Conservation (phyloP, 1,140 invertebrate species). For the Meloidogyne floridensis region DNA sequence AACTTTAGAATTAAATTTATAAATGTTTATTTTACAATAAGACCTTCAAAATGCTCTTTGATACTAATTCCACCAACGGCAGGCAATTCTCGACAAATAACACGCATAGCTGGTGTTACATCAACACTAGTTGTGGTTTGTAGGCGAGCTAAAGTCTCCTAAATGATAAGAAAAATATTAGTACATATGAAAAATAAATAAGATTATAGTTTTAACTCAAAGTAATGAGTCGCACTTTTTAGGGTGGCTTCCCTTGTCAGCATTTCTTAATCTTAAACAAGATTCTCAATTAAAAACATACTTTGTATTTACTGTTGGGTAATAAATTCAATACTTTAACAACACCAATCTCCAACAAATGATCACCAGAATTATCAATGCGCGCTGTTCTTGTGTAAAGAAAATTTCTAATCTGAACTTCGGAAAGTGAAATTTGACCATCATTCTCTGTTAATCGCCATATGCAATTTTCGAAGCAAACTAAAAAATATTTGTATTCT, state of each 20-base stretch:
- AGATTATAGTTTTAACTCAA: too few relatives aligned
- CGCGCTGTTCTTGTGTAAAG: constrained; percentile 94
- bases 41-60: constrained; percentile 92
- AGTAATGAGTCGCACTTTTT: too few relatives aligned
- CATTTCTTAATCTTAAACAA: too few relatives aligned
- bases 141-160: constrained; percentile 54
- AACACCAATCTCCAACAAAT: constrained; percentile 93
- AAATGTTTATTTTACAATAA: background rate
- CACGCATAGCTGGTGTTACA: constrained; percentile 56
- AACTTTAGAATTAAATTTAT: constrained; percentile 23
- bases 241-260: too few relatives aligned
- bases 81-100: constrained; percentile 59
- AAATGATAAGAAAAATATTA: constrained; percentile 13
- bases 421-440: constrained; percentile 92
- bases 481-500: constrained; percentile 65
- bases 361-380: constrained; percentile 93
- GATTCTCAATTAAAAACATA: constrained; percentile 39
- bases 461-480: constrained; percentile 97
- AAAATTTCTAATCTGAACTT: constrained; percentile 92
- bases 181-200: too few relatives aligned
- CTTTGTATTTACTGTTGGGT: constrained; percentile 87
- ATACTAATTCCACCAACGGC: constrained; percentile 88
- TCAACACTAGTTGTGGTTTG: constrained; percentile 45
- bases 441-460: constrained; percentile 96
- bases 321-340: constrained; percentile 90